These are phyloP conservation scores for Hoplias malabaricus DNA, from an alignment of 2,113 vertebrate species.

Conservation along the genomic window DNA sequence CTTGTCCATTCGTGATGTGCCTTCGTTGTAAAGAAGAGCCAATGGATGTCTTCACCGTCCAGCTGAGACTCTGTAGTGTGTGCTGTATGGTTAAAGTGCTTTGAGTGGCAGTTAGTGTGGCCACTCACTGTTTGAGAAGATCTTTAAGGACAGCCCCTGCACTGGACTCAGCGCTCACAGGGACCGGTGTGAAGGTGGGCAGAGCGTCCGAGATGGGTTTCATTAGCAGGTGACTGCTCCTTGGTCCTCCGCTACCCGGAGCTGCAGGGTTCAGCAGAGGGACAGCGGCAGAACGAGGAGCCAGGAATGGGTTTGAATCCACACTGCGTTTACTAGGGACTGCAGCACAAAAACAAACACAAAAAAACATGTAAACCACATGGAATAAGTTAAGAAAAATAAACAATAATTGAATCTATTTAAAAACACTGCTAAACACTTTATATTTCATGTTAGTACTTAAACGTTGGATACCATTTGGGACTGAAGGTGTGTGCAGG, in stretches of 20 bases:
- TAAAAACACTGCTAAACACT: no score
- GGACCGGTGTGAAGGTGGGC: conserved; percentile 92
- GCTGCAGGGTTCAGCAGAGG: conserved; percentile 69
- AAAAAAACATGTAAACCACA: no score
- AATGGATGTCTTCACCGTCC: neutral
- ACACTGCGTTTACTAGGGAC: conserved; percentile 73
- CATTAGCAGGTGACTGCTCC: conserved; percentile 87
- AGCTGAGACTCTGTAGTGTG: conserved; percentile 37
- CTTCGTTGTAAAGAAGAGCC: neutral
- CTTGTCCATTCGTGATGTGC: neutral
- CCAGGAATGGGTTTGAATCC: conserved; percentile 87
- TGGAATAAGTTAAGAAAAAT: neutral
- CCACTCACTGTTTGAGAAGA: conserved; percentile 84
- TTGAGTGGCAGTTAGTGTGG: conserved; percentile 28
- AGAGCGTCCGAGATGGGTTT: conserved; percentile 90
- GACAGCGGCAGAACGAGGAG: conserved; percentile 86
- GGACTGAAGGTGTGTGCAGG: no score
- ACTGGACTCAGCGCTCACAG: conserved; percentile 86
- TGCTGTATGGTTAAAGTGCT: conserved; percentile 48
- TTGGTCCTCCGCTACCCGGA: conserved; percentile 55
- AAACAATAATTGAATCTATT: neutral
- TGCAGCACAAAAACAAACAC: conserved; percentile 46
- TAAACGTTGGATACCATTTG: no score
- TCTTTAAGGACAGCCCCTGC: conserved; percentile 89
- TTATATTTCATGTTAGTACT: no score